Evolutionary conservation across 2,113 vertebrate genomes (phyloP), one percentile per base, ranked within the genome.

Genomic region (Chascanopsetta lugubris): DNA sequence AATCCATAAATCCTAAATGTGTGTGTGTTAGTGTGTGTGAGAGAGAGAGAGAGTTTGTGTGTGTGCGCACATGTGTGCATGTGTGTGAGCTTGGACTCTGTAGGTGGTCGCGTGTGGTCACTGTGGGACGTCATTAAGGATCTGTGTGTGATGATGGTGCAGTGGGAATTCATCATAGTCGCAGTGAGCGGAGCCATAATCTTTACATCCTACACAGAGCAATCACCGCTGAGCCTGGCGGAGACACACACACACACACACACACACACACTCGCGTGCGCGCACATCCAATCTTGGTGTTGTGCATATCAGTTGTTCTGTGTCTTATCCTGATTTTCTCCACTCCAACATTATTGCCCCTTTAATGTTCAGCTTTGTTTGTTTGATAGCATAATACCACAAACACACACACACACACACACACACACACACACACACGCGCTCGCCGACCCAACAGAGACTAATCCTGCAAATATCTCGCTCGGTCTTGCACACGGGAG

Each of bases 141-240:
- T 62, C 66, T 65, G 51, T 68, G 65, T 75, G 60, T 78, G 71
- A 75, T 61, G 77, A 86, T 32, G 55, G 49, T 48, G 57, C 50
- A 70, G 61, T 83, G 72, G 53, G 70, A 75, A 75, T 82, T 83
- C 72, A 78, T 85, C 71, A 56, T 2, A 5, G 59, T 68, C 75
- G 27, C 75, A 76, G 75, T 0, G 11, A 80, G 77, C 40, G 49
- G 70, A 68, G 56, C 75, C n/a, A 34, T 83, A 79, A 74, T 86
- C 68, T 82, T 76, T 36, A 25, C 61, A 58, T 83, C 58, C 66
- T 66, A 69, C 57, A 83, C 53, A 49, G 24, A 70, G 60, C 70
- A 74, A 78, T 69, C 55, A 65, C 27, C 58, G 66, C 38, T 69
- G 67, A 65, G 61, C 38, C 48, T 55, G 42, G 50, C 29, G 13